Base-by-base conservation (phyloP, 2,888 invertebrate genomes). In the Noctua pronuba region DNA sequence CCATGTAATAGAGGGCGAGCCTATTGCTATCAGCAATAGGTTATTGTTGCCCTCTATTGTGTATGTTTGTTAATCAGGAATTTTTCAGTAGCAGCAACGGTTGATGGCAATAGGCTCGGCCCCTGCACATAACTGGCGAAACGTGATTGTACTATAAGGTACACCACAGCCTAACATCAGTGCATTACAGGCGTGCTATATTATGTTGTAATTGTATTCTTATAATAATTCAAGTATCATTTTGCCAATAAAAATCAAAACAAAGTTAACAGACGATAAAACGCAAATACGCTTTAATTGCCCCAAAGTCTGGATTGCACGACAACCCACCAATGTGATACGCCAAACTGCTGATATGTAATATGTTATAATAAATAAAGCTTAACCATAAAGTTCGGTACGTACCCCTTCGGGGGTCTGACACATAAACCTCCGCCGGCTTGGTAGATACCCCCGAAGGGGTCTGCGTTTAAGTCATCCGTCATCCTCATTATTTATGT, bases 351-450 rank as follows among this genome's bases (percentile, higher is more conserved):
- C 44, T 81, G 74, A 35, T 74, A 80, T 18, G 77, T 79, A 78
- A 24, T 74, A 85, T 73, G 73, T 83, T 83, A 86, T 85, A 72
- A 80, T 85, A 86, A 87, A 87, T 83, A 87, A 83, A 78, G 73
- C 80, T 83, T 88, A n/a, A n/a, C n/a, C n/a, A n/a, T n/a, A n/a
- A n/a, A n/a, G n/a, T n/a, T n/a, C n/a, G n/a, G n/a, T n/a, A n/a
- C n/a, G n/a, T n/a, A n/a, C n/a, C n/a, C n/a, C n/a, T n/a, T n/a
- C n/a, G n/a, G n/a, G n/a, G n/a, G n/a, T n/a, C n/a, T n/a, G n/a
- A n/a, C n/a, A n/a, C n/a, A n/a, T n/a, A n/a, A n/a, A n/a, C n/a
- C n/a, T n/a, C n/a, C n/a, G n/a, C n/a, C n/a, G n/a, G n/a, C n/a
- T n/a, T n/a, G n/a, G n/a, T n/a, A n/a, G n/a, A n/a, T n/a, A n/a